Percentiles rank a stretch among this genome's conserved stretches.
These are phyloP conservation scores for Corella eumyota DNA, from an alignment of 23 tunicate genomes.

Conservation along the genomic window DNA sequence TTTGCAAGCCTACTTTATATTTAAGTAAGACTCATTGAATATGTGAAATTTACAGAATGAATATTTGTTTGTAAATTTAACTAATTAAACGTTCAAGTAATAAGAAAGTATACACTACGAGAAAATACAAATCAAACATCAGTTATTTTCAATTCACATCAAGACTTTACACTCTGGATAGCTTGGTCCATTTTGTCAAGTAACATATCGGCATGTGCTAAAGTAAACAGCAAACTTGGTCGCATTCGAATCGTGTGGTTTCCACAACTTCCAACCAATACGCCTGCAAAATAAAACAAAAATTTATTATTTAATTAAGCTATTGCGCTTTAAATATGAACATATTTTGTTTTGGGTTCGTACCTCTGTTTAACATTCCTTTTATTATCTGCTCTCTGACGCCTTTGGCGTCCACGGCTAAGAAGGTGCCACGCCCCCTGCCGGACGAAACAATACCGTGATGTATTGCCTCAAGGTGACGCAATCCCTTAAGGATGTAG, in stretches of 20 bases:
- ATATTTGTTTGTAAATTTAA: too few relatives aligned
- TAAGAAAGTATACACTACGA: too few relatives aligned
- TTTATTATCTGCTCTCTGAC: slow-evolving; percentile 23
- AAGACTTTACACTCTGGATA: too few relatives aligned
- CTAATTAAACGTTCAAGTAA: too few relatives aligned
- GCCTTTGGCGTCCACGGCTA: slow-evolving; percentile 21
- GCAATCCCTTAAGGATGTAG: slow-evolving; percentile 19
- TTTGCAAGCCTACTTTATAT: too few relatives aligned
- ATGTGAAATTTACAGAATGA: too few relatives aligned
- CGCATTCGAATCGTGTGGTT: slow-evolving; percentile 44
- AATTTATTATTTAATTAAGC: too few relatives aligned
- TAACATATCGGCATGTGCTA: slow-evolving; percentile 41
- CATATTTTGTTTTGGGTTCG: too few relatives aligned
- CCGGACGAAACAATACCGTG: slow-evolving; percentile 7
- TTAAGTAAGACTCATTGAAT: too few relatives aligned
- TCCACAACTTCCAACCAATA: slow-evolving; percentile 70
- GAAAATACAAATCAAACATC: slow-evolving; percentile 5
- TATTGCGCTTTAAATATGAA: too few relatives aligned
- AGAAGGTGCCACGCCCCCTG: slow-evolving; percentile 37
- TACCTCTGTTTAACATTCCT: slow-evolving; percentile 33
- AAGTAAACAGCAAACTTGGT: slow-evolving; percentile 51
- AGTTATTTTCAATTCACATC: slow-evolving; percentile 4
- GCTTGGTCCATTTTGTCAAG: slow-evolving; percentile 30
- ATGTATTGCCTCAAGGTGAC: slow-evolving; percentile 17
- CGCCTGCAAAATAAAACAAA: slow-evolving; percentile 14